Evolutionary conservation across 30 jellyfish, hydroid and myxozoan genomes (phyloP), one percentile per base, ranked within the genome.

Genomic region (Pelagia noctiluca): DNA sequence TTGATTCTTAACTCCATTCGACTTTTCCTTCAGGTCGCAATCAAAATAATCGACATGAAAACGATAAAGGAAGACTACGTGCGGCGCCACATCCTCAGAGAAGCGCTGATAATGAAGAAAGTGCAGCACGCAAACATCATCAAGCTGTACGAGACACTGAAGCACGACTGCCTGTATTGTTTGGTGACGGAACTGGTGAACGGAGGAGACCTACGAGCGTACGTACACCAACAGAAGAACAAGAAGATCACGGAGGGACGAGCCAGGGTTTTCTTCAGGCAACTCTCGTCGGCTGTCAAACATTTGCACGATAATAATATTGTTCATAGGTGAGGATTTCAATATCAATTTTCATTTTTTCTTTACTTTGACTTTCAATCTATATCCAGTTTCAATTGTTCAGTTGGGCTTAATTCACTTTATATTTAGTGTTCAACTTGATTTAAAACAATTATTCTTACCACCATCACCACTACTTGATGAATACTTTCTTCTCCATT

Each of bases 281-380:
- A 90, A 57, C 50, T 90, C 10, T 37, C 77, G 22, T 71, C 84
- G 1, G 97, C 97, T 0, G 95, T 90, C 0, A 53, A 75, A 65
- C 83, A 90, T 77, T 92, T 90, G 34, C 97, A 90, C 34, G 82
- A 79, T 16, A 72, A 84, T 18, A 89, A 86, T 4, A 84, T 90
- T 13, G 92, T 83, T 25, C 97, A 90, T 49, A 64, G 97, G 97
- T 90, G 48, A 42, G 87, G n/a, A n/a, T n/a, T n/a, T n/a, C n/a
- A n/a, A n/a, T n/a, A n/a, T n/a, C n/a, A n/a, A n/a, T n/a, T n/a
- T n/a, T n/a, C n/a, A n/a, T n/a, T n/a, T n/a, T n/a, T n/a, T n/a
- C n/a, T n/a, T n/a, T n/a, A n/a, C n/a, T n/a, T n/a, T n/a, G n/a
- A n/a, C n/a, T n/a, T n/a, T n/a, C n/a, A n/a, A n/a, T n/a, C n/a